A percentile compares a stretch with the other conserved stretches of the same genome.
These are phyloP conservation scores for Boloria selene DNA, from an alignment of 2,888 invertebrate species.

Conservation along the genomic window DNA sequence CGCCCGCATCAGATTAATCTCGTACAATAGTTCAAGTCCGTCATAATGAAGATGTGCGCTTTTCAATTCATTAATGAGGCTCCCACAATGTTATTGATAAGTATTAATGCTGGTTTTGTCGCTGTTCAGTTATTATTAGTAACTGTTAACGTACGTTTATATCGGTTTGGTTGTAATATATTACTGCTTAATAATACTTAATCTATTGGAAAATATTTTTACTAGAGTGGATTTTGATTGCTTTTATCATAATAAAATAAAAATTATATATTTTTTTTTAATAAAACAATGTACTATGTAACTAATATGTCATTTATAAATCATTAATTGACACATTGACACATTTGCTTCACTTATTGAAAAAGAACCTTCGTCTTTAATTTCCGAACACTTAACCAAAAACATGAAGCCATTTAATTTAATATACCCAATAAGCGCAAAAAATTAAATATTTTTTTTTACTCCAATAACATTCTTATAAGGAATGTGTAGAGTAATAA, in stretches of 20 bases:
- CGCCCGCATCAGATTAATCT: conserved; percentile 68
- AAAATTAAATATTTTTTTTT: conserved; percentile 43
- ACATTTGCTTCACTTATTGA: too few species aligned
- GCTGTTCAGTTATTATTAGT: conserved; percentile 61
- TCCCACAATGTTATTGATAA: conserved; percentile 69
- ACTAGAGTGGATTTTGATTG: too few species aligned
- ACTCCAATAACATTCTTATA: conserved; percentile 46
- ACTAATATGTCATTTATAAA: too few species aligned
- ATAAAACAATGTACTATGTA: too few species aligned
- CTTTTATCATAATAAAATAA: too few species aligned
- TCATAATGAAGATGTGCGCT: conserved; percentile 74
- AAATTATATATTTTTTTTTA: too few species aligned
- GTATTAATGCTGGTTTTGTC: conserved; percentile 60
- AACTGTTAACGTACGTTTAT: conserved; percentile 59
- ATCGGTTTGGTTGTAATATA: not conserved
- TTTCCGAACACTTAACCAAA: not conserved
- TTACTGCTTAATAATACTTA: too few species aligned
- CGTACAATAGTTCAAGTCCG: conserved; percentile 66
- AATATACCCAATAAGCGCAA: conserved; percentile 9
- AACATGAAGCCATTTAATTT: conserved; percentile 8
- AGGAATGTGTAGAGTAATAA: conserved; percentile 52
- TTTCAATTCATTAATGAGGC: conserved; percentile 74
- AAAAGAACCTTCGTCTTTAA: not conserved
- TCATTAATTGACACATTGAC: too few species aligned
- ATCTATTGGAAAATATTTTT: not conserved